These are phyloP conservation scores for Melanotus villosus DNA, from an alignment of 2,888 invertebrate species.

Conservation along the genomic window DNA sequence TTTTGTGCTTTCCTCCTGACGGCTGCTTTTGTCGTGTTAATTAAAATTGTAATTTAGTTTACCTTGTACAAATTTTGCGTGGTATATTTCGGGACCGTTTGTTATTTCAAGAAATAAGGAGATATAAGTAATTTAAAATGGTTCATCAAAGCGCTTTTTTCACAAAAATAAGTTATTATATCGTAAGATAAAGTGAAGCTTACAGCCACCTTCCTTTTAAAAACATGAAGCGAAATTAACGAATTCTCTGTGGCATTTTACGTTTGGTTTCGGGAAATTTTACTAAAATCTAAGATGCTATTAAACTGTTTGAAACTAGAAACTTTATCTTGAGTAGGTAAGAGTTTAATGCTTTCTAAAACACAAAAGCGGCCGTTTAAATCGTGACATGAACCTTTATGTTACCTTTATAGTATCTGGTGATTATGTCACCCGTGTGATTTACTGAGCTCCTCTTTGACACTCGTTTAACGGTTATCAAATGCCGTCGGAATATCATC, in stretches of 20 bases:
- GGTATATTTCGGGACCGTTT: neutral
- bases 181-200: neutral
- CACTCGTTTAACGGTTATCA: conserved; percentile 56
- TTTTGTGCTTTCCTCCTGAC: neutral
- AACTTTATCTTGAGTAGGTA: conserved; percentile 41
- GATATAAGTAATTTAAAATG: neutral
- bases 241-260: neutral
- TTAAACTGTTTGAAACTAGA: conserved; percentile 9
- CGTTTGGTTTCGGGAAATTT: neutral
- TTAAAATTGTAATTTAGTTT: conserved; percentile 5
- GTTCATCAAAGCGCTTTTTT: neutral
- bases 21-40: conserved; percentile 12
- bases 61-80: neutral
- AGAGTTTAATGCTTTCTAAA: conserved; percentile 44
- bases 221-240: no score
- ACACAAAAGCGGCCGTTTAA: conserved; percentile 48
- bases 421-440: conserved; percentile 52
- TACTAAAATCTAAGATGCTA: neutral
- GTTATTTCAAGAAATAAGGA: neutral
- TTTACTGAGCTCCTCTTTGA: conserved; percentile 53
- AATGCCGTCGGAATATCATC: conserved; percentile 51
- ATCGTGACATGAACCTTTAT: conserved; percentile 54
- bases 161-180: neutral
- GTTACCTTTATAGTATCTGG: conserved; percentile 51
- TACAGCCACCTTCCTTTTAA: no score